Percentiles rank a stretch among this genome's conserved stretches.
Conservation (phyloP, 2,888 invertebrate genomes). For the Phengaris alcon region DNA sequence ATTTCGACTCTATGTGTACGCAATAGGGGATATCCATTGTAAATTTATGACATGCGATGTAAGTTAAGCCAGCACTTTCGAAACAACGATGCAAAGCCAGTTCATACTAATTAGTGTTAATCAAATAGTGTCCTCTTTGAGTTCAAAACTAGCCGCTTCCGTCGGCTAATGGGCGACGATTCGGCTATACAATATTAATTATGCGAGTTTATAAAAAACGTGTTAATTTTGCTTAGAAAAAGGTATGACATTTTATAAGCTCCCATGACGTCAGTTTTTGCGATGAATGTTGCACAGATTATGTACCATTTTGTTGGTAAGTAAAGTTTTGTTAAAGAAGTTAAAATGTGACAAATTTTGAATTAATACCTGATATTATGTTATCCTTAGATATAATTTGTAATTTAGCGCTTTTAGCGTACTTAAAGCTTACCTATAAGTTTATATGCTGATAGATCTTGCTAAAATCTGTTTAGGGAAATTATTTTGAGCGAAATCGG, state of each 20-base stretch:
- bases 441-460: too few relatives aligned
- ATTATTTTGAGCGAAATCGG: too few relatives aligned
- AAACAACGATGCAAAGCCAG: conserved; percentile 61
- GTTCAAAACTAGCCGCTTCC: conserved; percentile 57
- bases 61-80: conserved; percentile 53
- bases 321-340: not conserved
- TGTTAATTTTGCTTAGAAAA: conserved; percentile 13
- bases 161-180: conserved; percentile 45
- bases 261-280: not conserved
- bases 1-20: conserved; percentile 39
- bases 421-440: too few relatives aligned
- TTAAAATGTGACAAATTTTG: not conserved
- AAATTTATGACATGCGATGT: conserved; percentile 33
- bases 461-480: too few relatives aligned
- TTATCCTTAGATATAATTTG: too few relatives aligned
- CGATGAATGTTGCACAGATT: not conserved
- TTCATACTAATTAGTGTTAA: conserved; percentile 75
- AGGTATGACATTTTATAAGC: not conserved
- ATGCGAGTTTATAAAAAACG: conserved; percentile 20
- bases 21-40: conserved; percentile 39
- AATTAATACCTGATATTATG: too few relatives aligned
- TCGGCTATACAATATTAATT: conserved; percentile 27
- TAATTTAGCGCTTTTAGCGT: too few relatives aligned
- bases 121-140: conserved; percentile 70
- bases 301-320: not conserved